phyloP scores from a whole-genome alignment of 2,113 vertebrate genomes.

The Poicephalus gulielmi region DNA sequence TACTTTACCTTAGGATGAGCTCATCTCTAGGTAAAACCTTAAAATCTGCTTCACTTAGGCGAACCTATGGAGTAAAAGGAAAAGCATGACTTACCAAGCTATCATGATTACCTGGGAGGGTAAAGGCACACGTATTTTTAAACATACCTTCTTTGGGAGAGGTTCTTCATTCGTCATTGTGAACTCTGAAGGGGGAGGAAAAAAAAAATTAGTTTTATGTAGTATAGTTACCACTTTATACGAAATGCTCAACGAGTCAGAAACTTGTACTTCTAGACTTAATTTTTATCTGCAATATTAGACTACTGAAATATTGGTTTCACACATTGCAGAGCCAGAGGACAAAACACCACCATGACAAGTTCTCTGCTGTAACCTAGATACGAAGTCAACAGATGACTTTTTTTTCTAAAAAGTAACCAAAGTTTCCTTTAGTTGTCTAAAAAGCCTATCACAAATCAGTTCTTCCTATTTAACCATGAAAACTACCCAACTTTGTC shows the following conservation, averaged over 20 bases:
- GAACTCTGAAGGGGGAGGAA: conserved; percentile 70
- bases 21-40: conserved; percentile 96
- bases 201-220: neutral
- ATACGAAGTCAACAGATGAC: neutral
- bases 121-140: neutral
- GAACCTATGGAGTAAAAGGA: conserved; percentile 81
- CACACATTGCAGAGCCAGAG: neutral
- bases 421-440: neutral
- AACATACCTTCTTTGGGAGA: conserved; percentile 95
- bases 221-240: neutral
- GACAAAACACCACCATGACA: neutral
- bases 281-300: neutral
- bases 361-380: neutral
- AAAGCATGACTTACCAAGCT: neutral
- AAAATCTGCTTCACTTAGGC: conserved; percentile 97
- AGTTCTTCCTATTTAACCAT: neutral
- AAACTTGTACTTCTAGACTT: neutral
- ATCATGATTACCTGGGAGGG: neutral
- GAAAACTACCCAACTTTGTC: neutral
- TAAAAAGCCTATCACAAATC: neutral
- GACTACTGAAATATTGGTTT: neutral
- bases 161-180: conserved; percentile 99
- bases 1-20: conserved; percentile 88
- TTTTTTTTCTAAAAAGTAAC: neutral
- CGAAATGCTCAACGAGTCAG: neutral